These are phyloP conservation scores for Zaprionus bogoriensis DNA, from an alignment of 2,888 invertebrate species.

Conservation along the genomic window DNA sequence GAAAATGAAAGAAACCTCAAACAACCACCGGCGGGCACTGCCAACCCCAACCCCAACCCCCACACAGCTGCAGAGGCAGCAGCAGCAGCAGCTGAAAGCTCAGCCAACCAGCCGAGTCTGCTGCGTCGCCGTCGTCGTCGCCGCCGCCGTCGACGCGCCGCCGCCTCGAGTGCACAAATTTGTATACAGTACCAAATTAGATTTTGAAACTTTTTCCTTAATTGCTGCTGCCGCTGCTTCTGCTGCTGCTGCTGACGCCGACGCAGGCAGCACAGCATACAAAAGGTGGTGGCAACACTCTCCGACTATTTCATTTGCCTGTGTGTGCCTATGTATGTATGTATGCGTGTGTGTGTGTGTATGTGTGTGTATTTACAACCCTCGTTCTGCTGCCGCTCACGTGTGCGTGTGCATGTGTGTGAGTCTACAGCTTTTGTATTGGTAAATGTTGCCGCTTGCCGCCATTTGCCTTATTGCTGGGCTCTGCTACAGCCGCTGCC, in stretches of 20 bases:
- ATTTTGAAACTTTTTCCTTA: slow-evolving; percentile 81
- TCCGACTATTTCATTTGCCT: slow-evolving; percentile 42
- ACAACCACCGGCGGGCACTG: slow-evolving; percentile 63
- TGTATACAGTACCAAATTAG: slow-evolving; percentile 81
- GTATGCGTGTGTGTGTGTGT: slow-evolving; percentile 26
- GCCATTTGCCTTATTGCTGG: slow-evolving; percentile 62
- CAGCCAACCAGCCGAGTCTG: slow-evolving; percentile 45
- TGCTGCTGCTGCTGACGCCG: slow-evolving; percentile 15
- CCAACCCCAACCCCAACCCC: slow-evolving; percentile 22
- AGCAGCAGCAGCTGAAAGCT: slow-evolving; percentile 26
- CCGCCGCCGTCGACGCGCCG: slow-evolving; percentile 9
- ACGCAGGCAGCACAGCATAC: slow-evolving; percentile 20
- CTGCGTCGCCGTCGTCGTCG: slow-evolving; percentile 13
- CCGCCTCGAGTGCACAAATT: slow-evolving; percentile 75
- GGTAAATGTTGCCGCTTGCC: slow-evolving; percentile 77
- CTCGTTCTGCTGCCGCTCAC: slow-evolving; percentile 43
- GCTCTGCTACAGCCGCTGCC: slow-evolving; percentile 35
- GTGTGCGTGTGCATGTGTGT: slow-evolving; percentile 16
- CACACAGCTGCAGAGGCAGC: slow-evolving; percentile 24
- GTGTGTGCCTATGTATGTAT: slow-evolving; percentile 25
- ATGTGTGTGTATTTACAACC: slow-evolving; percentile 60
- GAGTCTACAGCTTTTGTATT: slow-evolving; percentile 68
- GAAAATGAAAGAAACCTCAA: slow-evolving; percentile 77
- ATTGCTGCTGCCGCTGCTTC: slow-evolving; percentile 55
- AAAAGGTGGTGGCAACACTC: slow-evolving; percentile 76